Evolutionary conservation across 2,113 vertebrate genomes (phyloP), one percentile per base, ranked within the genome.

Genomic region (Larimichthys polyactis): DNA sequence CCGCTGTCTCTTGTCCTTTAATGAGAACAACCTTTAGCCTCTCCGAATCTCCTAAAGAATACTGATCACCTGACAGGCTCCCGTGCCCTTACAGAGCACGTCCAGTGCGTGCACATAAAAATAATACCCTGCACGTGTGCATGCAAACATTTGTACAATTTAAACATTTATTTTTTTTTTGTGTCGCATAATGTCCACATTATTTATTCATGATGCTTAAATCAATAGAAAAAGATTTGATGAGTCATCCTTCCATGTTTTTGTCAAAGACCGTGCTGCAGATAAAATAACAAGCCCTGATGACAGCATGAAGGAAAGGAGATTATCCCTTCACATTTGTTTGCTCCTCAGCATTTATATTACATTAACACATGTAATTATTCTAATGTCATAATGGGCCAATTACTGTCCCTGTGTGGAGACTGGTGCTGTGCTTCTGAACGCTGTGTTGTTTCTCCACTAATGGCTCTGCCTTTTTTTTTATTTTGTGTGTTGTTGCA

Each of bases 341-440:
- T 91, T 89, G 81, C 89, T 88, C 85, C 83, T 92, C 82, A 77
- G 88, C 86, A 89, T 89, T 89, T 89, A 88, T 83, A 89, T 89
- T 88, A 83, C 86, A 91, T 91, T 82, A 91, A 86, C 86, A 91
- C 85, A 63, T 91, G 90, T 90, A 91, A 92, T 92, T 88, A 89
- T 93, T 93, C 78, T 90, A 92, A 90, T 91, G 82, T 89, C 80
- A 88, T 93, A 91, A 93, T 92, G 83, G 83, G 78, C 85, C 90
- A 91, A 87, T 93, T 93, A 90, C 70, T 8, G 58, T 82, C 81
- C 54, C 73, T 75, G 79, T 81, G 71, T 82, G 71, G 81, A 79
- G 84, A 84, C 78, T 70, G 76, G 79, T 87, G 81, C 89, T 75
- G 79, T 90, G 78, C 79, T 64, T 82, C 79, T 83, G 79, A 92